Conservation (phyloP, 1,140 invertebrate genomes). For the Gonatopus flavifemur region DNA sequence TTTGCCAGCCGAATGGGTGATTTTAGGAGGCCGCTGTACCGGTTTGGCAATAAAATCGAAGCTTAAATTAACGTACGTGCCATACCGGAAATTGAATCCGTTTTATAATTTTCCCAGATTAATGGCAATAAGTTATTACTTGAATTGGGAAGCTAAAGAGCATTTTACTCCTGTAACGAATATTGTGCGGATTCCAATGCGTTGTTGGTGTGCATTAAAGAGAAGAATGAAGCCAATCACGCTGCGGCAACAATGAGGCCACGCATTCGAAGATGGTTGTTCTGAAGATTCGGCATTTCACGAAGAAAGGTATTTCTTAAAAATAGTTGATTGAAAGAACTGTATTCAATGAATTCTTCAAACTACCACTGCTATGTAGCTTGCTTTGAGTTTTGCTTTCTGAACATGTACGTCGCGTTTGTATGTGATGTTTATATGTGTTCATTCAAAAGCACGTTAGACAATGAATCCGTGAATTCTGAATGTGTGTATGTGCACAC, state of each 20-base stretch:
- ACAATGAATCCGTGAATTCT: too few relatives aligned
- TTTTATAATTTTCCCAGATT: constrained; percentile 59
- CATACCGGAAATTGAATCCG: constrained; percentile 35
- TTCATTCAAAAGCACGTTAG: too few relatives aligned
- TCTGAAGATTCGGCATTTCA: constrained; percentile 62
- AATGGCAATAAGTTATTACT: constrained; percentile 62
- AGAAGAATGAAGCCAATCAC: constrained; percentile 37
- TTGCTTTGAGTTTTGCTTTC: too few relatives aligned
- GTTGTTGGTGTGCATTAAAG: constrained; percentile 61
- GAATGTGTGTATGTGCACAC: too few relatives aligned
- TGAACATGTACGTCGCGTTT: too few relatives aligned
- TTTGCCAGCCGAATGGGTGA: constrained; percentile 56
- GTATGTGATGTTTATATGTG: too few relatives aligned
- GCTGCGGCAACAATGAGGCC: constrained; percentile 55
- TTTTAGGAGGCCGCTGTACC: constrained; percentile 43
- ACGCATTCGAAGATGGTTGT: constrained; percentile 60
- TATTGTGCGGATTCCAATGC: constrained; percentile 65
- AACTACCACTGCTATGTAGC: too few relatives aligned
- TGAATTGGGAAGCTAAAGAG: constrained; percentile 36
- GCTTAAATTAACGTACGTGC: constrained; percentile 42
- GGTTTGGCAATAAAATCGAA: constrained; percentile 45
- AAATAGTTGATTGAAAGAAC: too few relatives aligned
- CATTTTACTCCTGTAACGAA: constrained; percentile 50
- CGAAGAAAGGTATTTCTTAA: constrained; percentile 56
- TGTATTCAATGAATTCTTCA: too few relatives aligned